Evolutionary conservation across 2,797 vertebrate species (phyloP).

Genomic region (Cuniculus paca): DNA sequence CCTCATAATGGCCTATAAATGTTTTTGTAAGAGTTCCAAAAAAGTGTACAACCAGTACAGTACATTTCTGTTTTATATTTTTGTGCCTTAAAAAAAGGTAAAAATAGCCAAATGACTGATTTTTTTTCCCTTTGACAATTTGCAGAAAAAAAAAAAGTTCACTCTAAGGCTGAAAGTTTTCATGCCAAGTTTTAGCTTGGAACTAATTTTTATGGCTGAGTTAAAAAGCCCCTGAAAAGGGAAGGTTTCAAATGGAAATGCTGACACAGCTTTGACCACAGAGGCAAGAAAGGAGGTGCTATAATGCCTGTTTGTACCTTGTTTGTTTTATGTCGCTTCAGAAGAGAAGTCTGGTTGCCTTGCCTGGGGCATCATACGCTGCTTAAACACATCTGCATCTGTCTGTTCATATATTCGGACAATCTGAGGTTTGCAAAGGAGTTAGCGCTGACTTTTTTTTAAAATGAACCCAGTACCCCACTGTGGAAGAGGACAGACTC

Average conservation of each 20-base stretch:
- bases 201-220: slow-evolving; percentile 86
- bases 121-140: slow-evolving; percentile 77
- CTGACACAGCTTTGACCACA: slow-evolving; percentile 85
- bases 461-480: slow-evolving; percentile 85
- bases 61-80: slow-evolving; percentile 76
- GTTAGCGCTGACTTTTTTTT: slow-evolving; percentile 77
- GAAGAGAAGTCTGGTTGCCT: slow-evolving; percentile 81
- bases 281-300: slow-evolving; percentile 71
- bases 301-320: slow-evolving; percentile 83
- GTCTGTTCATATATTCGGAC: slow-evolving; percentile 86
- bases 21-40: slow-evolving; percentile 78
- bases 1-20: slow-evolving; percentile 75
- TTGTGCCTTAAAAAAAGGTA: slow-evolving; percentile 56
- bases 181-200: slow-evolving; percentile 84
- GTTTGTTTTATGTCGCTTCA: slow-evolving; percentile 87
- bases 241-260: slow-evolving; percentile 80
- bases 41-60: slow-evolving; percentile 64
- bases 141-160: slow-evolving; percentile 75
- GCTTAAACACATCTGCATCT: slow-evolving; percentile 87
- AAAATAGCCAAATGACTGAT: slow-evolving; percentile 80
- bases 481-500: slow-evolving; percentile 85
- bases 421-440: slow-evolving; percentile 87
- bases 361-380: slow-evolving; percentile 87
- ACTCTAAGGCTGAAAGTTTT: slow-evolving; percentile 79
- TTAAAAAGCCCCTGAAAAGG: slow-evolving; percentile 83